Conservation (phyloP, 2,888 invertebrate species). For the Didymodactylos carnosus region DNA sequence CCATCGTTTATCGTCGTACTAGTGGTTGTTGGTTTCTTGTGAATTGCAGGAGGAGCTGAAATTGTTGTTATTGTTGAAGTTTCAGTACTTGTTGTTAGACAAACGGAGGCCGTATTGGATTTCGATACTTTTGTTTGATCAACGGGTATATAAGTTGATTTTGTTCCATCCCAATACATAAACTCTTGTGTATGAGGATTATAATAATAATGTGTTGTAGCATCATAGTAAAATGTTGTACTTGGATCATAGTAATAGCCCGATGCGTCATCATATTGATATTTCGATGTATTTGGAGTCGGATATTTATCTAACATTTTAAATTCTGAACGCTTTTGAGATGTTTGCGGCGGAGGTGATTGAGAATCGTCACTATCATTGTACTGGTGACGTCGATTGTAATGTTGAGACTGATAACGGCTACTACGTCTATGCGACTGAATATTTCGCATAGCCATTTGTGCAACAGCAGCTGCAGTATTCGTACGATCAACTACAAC, state of each 20-base stretch:
- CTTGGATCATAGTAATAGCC: slow-evolving; percentile 84
- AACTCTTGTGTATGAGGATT: slow-evolving; percentile 73
- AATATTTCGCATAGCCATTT: background rate
- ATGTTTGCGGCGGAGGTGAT: background rate
- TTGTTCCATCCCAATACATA: slow-evolving; percentile 67
- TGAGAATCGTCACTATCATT: slow-evolving; percentile 18
- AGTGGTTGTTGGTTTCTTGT: slow-evolving; percentile 15
- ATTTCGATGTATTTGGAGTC: slow-evolving; percentile 65
- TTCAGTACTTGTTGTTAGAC: slow-evolving; percentile 20
- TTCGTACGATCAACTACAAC: background rate
- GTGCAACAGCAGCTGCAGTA: slow-evolving; percentile 4
- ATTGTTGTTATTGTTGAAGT: slow-evolving; percentile 21
- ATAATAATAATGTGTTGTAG: slow-evolving; percentile 79
- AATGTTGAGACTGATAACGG: slow-evolving; percentile 19
- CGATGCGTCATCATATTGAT: slow-evolving; percentile 76
- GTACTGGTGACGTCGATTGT: slow-evolving; percentile 19
- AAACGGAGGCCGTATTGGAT: background rate
- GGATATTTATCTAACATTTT: background rate
- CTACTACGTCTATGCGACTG: slow-evolving; percentile 17
- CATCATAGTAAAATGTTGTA: slow-evolving; percentile 85
- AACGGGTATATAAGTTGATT: slow-evolving; percentile 29
- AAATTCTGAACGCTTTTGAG: background rate
- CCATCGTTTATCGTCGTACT: too few relatives aligned
- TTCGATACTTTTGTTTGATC: background rate
- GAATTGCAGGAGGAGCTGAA: background rate